Base-by-base conservation (phyloP, 2,113 vertebrate species). In the Clupea harengus region DNA sequence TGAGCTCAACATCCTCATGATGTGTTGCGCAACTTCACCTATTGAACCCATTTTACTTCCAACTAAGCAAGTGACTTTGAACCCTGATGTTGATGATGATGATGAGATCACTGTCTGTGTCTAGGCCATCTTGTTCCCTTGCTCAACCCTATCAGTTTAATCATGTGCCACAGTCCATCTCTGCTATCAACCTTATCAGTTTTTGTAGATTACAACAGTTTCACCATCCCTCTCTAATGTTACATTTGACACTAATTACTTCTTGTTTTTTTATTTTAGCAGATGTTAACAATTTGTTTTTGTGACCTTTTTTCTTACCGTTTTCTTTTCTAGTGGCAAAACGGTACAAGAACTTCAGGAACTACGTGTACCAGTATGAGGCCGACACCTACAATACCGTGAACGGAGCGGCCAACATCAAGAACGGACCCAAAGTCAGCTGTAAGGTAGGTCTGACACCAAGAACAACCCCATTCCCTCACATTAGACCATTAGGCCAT, bases 281-380 rank as follows among this genome's bases (percentile, higher is more conserved):
- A 45, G 44, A 47, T 9, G 78, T 60, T 54, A 3, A 45, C 25
- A 57, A 2, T 57, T 45, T 49, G 6, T 13, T 47, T 15, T 28
- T 10, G 20, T 81, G 72, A 78, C 72, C 10, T 78, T 84, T 75
- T 64, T 18, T 80, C 2, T 47, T 78, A 45, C 20, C 86, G 83
- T 84, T 60, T 86, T 92, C 49, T 92, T 25, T 89, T 97, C 92
- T 89, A 96, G 97, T 97, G 82, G 91, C 94, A 88, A 96, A 93
- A 81, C 93, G 95, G 85, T 98, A 96, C 92, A 97, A 95, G 88
- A 95, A 92, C 86, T 94, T 98, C 86, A 92, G 93, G 67, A 96
- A 95, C 25, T 99, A 96, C 25, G 81, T 95, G 39, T 98, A 97
- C 82, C 91, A 82, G 87, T 99, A 98, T 9, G 95, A 97, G 92